These are phyloP conservation scores for Steinernema carpocapsae DNA, from an alignment of 2,888 invertebrate species.

Conservation along the genomic window DNA sequence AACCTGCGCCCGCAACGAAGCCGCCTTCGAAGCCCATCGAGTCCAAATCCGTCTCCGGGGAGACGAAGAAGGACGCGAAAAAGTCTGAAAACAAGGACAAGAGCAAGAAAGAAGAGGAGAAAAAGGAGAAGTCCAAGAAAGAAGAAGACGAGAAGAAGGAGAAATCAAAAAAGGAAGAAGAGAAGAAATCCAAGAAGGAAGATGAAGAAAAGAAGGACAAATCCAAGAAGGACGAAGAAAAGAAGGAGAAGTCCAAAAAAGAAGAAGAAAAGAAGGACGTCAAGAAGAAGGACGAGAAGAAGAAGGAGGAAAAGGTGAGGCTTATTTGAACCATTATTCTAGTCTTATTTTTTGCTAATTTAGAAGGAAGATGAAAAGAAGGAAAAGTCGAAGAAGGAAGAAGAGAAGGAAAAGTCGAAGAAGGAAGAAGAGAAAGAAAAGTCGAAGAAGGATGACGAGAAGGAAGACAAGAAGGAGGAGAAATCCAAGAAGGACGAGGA, in stretches of 20 bases:
- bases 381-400: conserved; percentile 36
- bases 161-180: neutral
- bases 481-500: neutral
- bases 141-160: neutral
- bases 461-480: conserved; percentile 8
- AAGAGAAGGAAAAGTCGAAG: conserved; percentile 35
- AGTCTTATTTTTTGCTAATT: neutral
- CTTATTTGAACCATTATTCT: neutral
- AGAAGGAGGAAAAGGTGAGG: conserved; percentile 16
- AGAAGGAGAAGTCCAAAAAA: conserved; percentile 37
- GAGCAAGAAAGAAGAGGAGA: conserved; percentile 15
- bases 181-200: neutral
- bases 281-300: conserved; percentile 36
- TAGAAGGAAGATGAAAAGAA: conserved; percentile 33
- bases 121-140: conserved; percentile 17
- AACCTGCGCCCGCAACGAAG: neutral
- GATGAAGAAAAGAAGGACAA: neutral
- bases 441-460: conserved; percentile 1
- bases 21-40: neutral
- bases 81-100: neutral
- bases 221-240: conserved; percentile 36
- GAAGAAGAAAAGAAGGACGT: conserved; percentile 39
- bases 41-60: neutral
- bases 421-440: conserved; percentile 38
- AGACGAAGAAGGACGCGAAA: neutral